Evolutionary conservation across 2,797 vertebrate species (phyloP), one percentile per base, ranked within the genome.

Genomic region (Gymnodraco acuticeps): DNA sequence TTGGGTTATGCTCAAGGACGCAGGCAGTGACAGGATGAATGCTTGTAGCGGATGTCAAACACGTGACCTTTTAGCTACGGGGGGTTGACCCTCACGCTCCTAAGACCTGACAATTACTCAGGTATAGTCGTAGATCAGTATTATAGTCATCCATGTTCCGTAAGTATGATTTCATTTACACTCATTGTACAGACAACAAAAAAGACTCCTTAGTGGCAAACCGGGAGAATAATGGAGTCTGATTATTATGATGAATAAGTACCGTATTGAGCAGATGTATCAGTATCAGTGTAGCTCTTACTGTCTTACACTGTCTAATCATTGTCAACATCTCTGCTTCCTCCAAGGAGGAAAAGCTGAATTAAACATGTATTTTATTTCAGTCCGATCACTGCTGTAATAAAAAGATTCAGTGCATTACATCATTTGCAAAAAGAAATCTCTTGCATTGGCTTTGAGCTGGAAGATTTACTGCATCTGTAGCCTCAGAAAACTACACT

Each of bases 331-430:
- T 45, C 75, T 47, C 48, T 20, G 51, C 50, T 73, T 75, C 69
- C 64, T 74, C 19, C 11, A 13, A 65, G 66, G 64, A 86, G 74
- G 48, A 63, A 70, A 78, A 43, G 69, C 81, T 69, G 78, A 70
- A 88, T 84, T 79, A 81, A 77, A 86, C 64, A 75, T 79, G 73
- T 19, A 68, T 73, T 69, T 76, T 79, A 76, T 82, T 70, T 86
- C 60, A 73, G 75, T 78, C 48, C 60, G 60, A 50, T 72, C 27
- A 13, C 71, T 38, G 53, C 58, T 5, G 61, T 63, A 74, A 67
- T 48, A 62, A 81, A 84, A 84, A 83, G 54, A 76, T 61, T n/a
- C 19, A 1, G n/a, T 68, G 54, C 63, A 46, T 41, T 23, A 50
- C 68, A 70, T 65, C 56, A 60, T 71, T 78, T 64, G 45, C 68